Evolutionary conservation across 2,888 invertebrate species (phyloP).

Genomic region (Odontomyia ornata): DNA sequence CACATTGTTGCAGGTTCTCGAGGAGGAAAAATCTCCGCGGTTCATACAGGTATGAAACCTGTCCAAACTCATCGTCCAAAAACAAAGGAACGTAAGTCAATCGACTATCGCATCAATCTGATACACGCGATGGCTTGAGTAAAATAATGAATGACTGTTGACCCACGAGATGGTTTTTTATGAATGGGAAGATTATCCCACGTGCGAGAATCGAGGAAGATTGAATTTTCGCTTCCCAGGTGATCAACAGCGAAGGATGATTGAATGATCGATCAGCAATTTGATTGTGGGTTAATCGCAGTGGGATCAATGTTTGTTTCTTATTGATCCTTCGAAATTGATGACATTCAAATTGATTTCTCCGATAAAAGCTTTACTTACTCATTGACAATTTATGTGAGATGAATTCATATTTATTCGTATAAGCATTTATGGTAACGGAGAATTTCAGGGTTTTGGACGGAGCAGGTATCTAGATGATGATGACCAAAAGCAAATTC

Average conservation of each 20-base stretch:
- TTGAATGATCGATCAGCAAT: slow-evolving; percentile 33
- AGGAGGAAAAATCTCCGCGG: too few relatives aligned
- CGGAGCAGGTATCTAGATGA: too few relatives aligned
- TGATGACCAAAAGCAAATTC: too few relatives aligned
- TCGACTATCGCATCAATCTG: slow-evolving; percentile 17
- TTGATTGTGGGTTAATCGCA: slow-evolving; percentile 34
- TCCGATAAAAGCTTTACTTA: not conserved
- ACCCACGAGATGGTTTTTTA: slow-evolving; percentile 26
- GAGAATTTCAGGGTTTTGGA: too few relatives aligned
- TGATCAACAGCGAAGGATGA: not conserved
- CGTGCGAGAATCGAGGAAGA: slow-evolving; percentile 25
- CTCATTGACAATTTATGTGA: too few relatives aligned
- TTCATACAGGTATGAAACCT: slow-evolving; percentile 4
- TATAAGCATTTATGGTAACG: too few relatives aligned
- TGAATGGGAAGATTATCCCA: slow-evolving; percentile 35
- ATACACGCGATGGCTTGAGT: not conserved
- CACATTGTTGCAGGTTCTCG: not conserved
- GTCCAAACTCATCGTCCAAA: not conserved
- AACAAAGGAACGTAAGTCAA: slow-evolving; percentile 13
- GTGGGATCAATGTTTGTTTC: slow-evolving; percentile 34
- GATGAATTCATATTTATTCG: too few relatives aligned
- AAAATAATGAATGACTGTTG: slow-evolving; percentile 41
- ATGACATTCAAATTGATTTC: slow-evolving; percentile 36
- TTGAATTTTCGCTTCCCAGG: not conserved
- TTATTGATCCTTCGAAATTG: slow-evolving; percentile 37